Conservation (phyloP, 2,797 vertebrate genomes). For the Halcyon badia region DNA sequence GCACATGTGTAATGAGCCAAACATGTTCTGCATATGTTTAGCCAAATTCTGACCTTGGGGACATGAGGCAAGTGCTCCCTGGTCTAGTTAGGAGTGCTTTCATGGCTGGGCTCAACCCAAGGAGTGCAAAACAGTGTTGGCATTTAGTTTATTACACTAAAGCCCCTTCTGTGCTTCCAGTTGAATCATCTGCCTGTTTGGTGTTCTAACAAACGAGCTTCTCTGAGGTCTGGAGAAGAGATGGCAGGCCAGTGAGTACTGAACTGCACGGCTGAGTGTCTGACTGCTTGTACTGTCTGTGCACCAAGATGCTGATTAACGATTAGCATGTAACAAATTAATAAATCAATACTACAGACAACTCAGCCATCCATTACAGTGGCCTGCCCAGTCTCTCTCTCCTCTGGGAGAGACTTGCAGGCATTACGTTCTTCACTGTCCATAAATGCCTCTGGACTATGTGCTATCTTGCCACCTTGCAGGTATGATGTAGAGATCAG, state of each 20-base stretch:
- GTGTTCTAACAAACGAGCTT: neutral
- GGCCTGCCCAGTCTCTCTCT: neutral
- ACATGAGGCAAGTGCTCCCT: neutral
- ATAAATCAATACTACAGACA: neutral
- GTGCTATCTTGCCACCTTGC: neutral
- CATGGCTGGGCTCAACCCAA: neutral
- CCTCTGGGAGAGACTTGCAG: neutral
- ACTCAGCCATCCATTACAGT: neutral
- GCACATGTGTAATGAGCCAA: constrained; percentile 23
- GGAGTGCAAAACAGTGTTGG: neutral
- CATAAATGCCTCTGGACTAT: neutral
- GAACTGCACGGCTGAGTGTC: neutral
- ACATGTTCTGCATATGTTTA: constrained; percentile 17
- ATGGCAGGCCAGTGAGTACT: neutral
- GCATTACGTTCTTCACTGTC: neutral
- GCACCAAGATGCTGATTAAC: neutral
- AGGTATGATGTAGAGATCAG: neutral
- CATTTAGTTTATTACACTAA: neutral
- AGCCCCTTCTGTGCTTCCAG: neutral
- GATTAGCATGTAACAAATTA: constrained; percentile 18
- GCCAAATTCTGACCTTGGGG: constrained; percentile 24
- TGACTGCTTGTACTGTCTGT: neutral
- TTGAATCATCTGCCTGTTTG: neutral
- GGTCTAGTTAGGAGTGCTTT: neutral
- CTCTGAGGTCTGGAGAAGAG: neutral